phyloP scores from a whole-genome alignment of 2,797 vertebrate species.

The Acanthiza pusilla region DNA sequence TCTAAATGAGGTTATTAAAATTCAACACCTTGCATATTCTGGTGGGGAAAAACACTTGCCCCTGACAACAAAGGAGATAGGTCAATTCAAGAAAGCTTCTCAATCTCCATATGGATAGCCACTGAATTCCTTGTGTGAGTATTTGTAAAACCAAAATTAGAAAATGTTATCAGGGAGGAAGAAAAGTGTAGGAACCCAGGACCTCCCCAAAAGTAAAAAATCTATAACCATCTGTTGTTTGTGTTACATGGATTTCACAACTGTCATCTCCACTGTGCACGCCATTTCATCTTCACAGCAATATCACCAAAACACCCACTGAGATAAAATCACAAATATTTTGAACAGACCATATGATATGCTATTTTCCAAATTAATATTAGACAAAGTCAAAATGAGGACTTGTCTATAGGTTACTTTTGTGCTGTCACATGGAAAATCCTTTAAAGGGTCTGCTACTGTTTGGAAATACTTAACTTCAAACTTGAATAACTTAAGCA shows the following conservation, averaged over 20 bases:
- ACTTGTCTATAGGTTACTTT: not conserved
- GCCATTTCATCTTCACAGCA: slow-evolving; percentile 46
- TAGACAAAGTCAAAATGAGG: not conserved
- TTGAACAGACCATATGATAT: slow-evolving; percentile 18
- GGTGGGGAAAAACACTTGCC: not conserved
- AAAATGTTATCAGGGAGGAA: not conserved
- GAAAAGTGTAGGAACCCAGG: not conserved
- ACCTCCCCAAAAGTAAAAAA: slow-evolving; percentile 45
- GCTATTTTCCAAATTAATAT: slow-evolving; percentile 26
- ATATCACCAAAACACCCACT: not conserved
- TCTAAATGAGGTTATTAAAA: slow-evolving; percentile 69
- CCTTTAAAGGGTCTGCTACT: not conserved
- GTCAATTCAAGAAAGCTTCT: slow-evolving; percentile 17
- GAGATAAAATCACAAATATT: slow-evolving; percentile 54
- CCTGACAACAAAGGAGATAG: slow-evolving; percentile 35
- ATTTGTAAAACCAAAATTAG: not conserved
- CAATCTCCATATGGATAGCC: not conserved
- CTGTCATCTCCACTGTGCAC: slow-evolving; percentile 32
- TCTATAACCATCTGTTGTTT: slow-evolving; percentile 55
- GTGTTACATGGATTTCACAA: slow-evolving; percentile 49
- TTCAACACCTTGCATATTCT: slow-evolving; percentile 60
- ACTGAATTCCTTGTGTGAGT: not conserved
- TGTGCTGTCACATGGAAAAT: not conserved
- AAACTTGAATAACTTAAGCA: not conserved
- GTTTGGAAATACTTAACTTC: not conserved